These are phyloP conservation scores for Haliaeetus leucogaster DNA, from an alignment of 2,113 vertebrate species.

Conservation along the genomic window DNA sequence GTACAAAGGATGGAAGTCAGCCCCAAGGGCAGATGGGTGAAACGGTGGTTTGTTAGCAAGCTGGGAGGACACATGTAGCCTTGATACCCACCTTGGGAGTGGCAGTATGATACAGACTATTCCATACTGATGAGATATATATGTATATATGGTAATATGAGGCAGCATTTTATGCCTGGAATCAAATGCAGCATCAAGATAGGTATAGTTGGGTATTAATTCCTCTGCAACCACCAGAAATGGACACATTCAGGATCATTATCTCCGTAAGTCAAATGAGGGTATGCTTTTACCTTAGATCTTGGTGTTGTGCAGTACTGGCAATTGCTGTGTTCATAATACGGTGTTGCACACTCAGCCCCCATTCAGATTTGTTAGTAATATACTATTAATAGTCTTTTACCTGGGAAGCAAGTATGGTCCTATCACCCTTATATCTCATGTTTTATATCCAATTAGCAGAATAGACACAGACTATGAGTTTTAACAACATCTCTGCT, in stretches of 20 bases:
- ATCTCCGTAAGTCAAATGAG: neutral
- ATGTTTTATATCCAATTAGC: neutral
- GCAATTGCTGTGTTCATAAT: neutral
- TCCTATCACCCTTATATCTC: neutral
- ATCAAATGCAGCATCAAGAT: neutral
- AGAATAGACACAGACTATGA: neutral
- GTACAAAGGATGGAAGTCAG: neutral
- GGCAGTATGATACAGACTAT: neutral
- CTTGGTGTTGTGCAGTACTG: neutral
- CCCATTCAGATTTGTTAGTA: neutral
- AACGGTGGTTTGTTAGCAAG: neutral
- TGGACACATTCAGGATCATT: neutral
- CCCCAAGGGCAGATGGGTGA: neutral
- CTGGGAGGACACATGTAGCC: neutral
- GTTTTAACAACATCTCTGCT: slow-evolving; percentile 7
- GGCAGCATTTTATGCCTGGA: neutral
- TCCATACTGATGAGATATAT: rapidly evolving
- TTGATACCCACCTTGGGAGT: neutral
- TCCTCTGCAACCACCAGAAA: neutral
- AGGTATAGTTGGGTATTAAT: neutral
- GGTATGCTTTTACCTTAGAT: neutral
- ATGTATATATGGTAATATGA: neutral
- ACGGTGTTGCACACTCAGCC: neutral
- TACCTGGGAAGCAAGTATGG: neutral
- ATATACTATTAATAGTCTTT: neutral